A percentile compares a stretch with the other conserved stretches of the same genome.
phyloP scores from a whole-genome alignment of 2,113 vertebrate species.

The Merops nubicus region DNA sequence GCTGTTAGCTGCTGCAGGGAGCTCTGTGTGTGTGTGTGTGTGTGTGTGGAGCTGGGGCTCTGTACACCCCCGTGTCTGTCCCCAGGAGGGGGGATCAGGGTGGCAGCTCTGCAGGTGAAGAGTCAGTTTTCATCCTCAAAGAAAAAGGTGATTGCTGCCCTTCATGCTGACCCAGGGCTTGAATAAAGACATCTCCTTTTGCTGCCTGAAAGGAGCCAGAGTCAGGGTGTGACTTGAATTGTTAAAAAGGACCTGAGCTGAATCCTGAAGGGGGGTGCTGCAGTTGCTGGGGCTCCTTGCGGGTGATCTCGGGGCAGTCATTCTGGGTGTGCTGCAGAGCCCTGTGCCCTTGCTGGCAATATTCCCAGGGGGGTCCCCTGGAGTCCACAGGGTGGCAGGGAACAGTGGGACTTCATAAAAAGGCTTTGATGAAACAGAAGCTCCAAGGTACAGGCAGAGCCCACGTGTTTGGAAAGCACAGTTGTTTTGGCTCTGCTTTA shows the following conservation, averaged over 20 bases:
- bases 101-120: not conserved
- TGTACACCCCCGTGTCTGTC: not conserved
- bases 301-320: not conserved
- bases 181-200: slow-evolving; percentile 43
- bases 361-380: not conserved
- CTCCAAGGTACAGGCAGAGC: not conserved
- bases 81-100: not conserved
- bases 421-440: not conserved
- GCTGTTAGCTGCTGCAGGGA: not conserved
- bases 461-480: not conserved
- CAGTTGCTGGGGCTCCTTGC: not conserved
- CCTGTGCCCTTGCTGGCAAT: not conserved
- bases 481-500: not conserved
- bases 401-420: not conserved
- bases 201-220: slow-evolving; percentile 16
- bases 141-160: slow-evolving; percentile 10
- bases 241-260: slow-evolving; percentile 30
- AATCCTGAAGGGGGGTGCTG: slow-evolving; percentile 22
- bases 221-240: slow-evolving; percentile 23
- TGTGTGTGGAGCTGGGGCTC: not conserved
- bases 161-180: slow-evolving; percentile 44
- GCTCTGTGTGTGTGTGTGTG: not conserved
- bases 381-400: not conserved
- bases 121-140: slow-evolving; percentile 49
- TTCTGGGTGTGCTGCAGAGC: not conserved